A percentile compares a stretch with the other conserved stretches of the same genome.
Conservation (phyloP, 2,797 vertebrate genomes). For the Cryptoblepharus egeriae region DNA sequence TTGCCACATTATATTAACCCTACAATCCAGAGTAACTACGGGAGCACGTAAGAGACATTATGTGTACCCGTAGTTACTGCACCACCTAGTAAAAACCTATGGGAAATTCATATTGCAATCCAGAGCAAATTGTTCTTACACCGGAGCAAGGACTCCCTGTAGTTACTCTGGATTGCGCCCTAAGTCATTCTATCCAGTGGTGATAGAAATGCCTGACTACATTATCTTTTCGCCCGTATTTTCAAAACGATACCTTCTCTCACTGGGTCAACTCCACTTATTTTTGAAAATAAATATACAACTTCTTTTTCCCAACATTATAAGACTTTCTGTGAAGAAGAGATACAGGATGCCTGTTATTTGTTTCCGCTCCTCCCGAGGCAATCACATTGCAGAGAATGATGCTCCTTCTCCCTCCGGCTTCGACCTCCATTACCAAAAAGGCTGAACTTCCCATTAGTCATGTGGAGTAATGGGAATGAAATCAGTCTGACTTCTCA, state of each 20-base stretch:
- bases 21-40: too few species aligned
- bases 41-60: too few species aligned
- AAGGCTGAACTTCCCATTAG: conserved; percentile 24
- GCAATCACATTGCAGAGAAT: background rate
- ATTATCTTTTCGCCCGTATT: accelerated
- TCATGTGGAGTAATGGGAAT: conserved; percentile 32
- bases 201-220: conserved; percentile 7
- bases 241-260: conserved; percentile 43
- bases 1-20: background rate
- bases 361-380: background rate
- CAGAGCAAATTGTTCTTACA: too few species aligned
- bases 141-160: too few species aligned
- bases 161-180: too few species aligned
- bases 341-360: accelerated
- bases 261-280: background rate
- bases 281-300: conserved; percentile 33
- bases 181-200: accelerated
- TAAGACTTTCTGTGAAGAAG: background rate
- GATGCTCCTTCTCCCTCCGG: background rate
- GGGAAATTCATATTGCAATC: too few species aligned
- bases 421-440: conserved; percentile 27
- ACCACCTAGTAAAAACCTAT: too few species aligned
- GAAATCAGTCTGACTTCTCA: conserved; percentile 13
- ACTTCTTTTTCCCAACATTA: conserved; percentile 16
- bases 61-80: too few species aligned